Conservation (phyloP, 2,797 vertebrate genomes). For the Scarus forsteni region DNA sequence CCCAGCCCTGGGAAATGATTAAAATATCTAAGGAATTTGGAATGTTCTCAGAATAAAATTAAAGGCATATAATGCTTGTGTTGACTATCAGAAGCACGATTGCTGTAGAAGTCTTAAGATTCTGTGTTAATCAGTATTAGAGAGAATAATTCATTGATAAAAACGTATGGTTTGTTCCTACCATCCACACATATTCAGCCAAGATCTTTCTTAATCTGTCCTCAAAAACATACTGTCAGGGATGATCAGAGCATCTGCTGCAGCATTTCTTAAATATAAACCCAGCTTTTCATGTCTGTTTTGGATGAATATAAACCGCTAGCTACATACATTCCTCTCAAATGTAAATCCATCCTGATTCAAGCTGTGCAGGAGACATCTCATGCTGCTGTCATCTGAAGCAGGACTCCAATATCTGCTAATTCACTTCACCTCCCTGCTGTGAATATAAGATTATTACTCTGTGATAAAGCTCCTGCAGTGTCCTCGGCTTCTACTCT, state of each 20-base stretch:
- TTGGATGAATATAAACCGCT: conserved; percentile 24
- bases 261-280: conserved; percentile 1
- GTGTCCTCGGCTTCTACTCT: not conserved
- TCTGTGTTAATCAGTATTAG: not conserved
- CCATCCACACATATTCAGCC: not conserved
- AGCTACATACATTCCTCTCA: conserved; percentile 11
- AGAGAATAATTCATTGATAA: not conserved
- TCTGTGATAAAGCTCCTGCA: conserved; percentile 25
- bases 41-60: not conserved
- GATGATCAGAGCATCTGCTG: not conserved
- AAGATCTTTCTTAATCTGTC: not conserved
- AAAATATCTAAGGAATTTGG: conserved; percentile 35
- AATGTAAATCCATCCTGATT: conserved; percentile 12
- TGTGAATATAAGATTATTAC: conserved; percentile 29
- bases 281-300: not conserved
- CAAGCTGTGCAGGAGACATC: not conserved
- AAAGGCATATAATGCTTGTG: not conserved
- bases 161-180: conserved; percentile 3
- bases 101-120: conserved; percentile 3
- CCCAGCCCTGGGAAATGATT: conserved; percentile 22
- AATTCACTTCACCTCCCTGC: not conserved
- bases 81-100: conserved; percentile 3
- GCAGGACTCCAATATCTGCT: conserved; percentile 20
- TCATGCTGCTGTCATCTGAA: conserved; percentile 16
- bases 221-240: not conserved